Conservation (phyloP, 2,113 vertebrate species). For the Notarius quadriscutis region DNA sequence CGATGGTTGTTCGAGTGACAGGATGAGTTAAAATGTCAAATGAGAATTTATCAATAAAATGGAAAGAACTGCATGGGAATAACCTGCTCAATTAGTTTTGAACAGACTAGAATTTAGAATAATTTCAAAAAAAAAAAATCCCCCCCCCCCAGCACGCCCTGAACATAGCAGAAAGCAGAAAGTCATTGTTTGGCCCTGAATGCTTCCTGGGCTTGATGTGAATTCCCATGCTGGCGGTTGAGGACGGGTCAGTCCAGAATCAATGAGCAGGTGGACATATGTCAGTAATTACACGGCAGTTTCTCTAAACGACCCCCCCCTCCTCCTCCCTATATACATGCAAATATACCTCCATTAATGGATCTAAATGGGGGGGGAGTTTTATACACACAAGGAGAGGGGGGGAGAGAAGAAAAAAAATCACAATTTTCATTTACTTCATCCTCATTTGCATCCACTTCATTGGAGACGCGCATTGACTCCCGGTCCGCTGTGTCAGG, state of each 20-base stretch:
- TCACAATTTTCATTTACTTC: conserved; percentile 73
- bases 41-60: no score
- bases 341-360: conserved; percentile 72
- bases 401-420: conserved; percentile 58
- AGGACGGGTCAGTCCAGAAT: conserved; percentile 98
- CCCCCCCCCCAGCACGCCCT: not conserved
- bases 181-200: conserved; percentile 69
- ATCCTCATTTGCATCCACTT: conserved; percentile 78
- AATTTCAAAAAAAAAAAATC: conserved; percentile 1
- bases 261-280: conserved; percentile 94
- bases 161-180: conserved; percentile 40
- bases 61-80: no score
- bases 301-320: conserved; percentile 63
- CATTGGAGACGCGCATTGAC: conserved; percentile 78
- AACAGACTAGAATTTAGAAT: not conserved
- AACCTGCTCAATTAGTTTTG: no score
- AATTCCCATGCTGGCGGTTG: conserved; percentile 99
- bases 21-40: not conserved
- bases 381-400: conserved; percentile 48
- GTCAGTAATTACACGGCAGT: conserved; percentile 88
- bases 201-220: conserved; percentile 76
- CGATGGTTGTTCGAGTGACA: not conserved
- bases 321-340: conserved; percentile 67
- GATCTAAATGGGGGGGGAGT: conserved; percentile 68
- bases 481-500: conserved; percentile 74